Conservation (phyloP, 2,888 invertebrate species). For the Synanthedon andrenaeformis region DNA sequence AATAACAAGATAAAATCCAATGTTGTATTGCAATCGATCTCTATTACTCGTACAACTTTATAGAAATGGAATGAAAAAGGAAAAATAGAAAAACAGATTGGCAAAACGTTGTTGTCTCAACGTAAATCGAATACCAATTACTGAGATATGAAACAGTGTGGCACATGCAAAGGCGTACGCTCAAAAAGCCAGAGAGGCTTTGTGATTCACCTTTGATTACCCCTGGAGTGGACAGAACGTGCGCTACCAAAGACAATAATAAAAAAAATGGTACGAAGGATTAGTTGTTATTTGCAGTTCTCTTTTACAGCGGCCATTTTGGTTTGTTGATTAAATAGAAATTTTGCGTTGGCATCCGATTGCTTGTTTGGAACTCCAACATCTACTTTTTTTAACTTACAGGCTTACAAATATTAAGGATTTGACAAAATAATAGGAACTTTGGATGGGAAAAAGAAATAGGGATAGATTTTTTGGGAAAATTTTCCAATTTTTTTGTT, state of each 20-base stretch:
- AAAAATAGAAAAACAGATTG: background rate
- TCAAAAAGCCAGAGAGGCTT: slow-evolving; percentile 56
- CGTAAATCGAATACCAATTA: slow-evolving; percentile 62
- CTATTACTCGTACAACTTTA: background rate
- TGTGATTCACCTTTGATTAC: slow-evolving; percentile 65
- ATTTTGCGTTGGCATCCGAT: background rate
- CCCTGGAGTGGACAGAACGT: slow-evolving; percentile 20
- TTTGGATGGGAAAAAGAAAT: no score
- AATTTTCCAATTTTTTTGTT: no score
- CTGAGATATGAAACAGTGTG: slow-evolving; percentile 43
- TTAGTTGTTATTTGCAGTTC: slow-evolving; percentile 19
- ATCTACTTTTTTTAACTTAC: no score
- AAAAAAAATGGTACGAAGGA: slow-evolving; percentile 26
- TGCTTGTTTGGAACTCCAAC: no score
- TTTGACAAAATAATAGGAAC: no score
- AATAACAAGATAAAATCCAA: background rate
- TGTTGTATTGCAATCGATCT: background rate
- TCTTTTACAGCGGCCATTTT: slow-evolving; percentile 2
- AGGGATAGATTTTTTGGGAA: no score
- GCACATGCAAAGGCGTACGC: slow-evolving; percentile 32
- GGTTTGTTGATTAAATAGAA: background rate
- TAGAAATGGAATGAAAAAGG: background rate
- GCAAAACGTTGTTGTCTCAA: slow-evolving; percentile 12
- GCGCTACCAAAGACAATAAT: slow-evolving; percentile 22
- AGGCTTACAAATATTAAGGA: no score